Evolutionary conservation across 2,888 invertebrate genomes (phyloP).

Genomic region (Allacma fusca): DNA sequence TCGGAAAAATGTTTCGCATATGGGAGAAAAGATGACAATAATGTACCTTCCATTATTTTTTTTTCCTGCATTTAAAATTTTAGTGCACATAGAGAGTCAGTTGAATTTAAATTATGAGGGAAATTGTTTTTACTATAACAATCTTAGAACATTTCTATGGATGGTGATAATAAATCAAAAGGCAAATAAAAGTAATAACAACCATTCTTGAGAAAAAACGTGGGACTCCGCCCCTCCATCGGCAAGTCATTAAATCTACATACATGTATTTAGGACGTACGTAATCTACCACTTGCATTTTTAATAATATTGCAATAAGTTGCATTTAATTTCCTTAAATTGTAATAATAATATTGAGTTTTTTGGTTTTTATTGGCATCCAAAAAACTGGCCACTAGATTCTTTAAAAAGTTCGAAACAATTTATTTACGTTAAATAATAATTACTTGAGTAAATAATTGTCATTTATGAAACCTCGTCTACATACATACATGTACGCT

Average conservation of each 20-base stretch:
- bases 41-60: too few relatives aligned
- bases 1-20: too few relatives aligned
- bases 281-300: conserved; percentile 10
- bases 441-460: conserved; percentile 7
- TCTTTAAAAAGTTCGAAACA: conserved; percentile 6
- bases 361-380: conserved; percentile 32
- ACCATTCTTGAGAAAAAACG: neutral
- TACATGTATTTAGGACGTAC: neutral
- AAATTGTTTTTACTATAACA: neutral
- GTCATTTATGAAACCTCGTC: conserved; percentile 12
- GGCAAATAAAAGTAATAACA: neutral
- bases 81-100: too few relatives aligned
- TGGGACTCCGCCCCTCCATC: neutral
- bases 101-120: too few relatives aligned
- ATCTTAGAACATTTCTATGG: neutral
- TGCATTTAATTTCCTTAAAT: neutral
- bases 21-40: too few relatives aligned
- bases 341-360: neutral
- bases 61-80: too few relatives aligned
- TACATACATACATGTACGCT: neutral
- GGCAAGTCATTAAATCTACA: neutral
- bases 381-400: conserved; percentile 35
- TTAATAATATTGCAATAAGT: neutral
- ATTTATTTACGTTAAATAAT: neutral
- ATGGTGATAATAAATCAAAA: neutral